Evolutionary conservation across 2,113 vertebrate genomes (phyloP), one percentile per base, ranked within the genome.

Genomic region (Verasper variegatus): DNA sequence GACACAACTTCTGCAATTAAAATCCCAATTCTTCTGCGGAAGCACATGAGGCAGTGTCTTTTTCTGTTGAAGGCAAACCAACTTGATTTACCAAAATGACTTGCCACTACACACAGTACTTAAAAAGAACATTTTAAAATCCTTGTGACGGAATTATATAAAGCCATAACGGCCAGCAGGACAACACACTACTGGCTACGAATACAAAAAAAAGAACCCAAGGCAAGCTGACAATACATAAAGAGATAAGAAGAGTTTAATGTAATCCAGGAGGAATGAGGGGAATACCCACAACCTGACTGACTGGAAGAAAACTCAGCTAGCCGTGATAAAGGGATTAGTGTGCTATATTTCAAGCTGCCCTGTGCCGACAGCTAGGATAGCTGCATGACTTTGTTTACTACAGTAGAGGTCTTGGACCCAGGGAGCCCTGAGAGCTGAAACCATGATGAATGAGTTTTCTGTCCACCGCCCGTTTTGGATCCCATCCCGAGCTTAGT

Each of bases 281-380:
- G 81, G 86, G 62, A 75, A 84, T 88, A 59, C 72, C 84, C 72
- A 66, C 20, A 49, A 76, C 23, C 56, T 69, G 27, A 51, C 35
- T 88, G 76, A 82, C 58, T 84, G 61, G 62, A 80, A 71, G 67
- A 62, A 74, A 68, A 87, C 61, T 70, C 45, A 27, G 18, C 9
- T n/a, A 73, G 54, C 52, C 40, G 18, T 71, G 69, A 86, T 88
- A 83, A 92, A 74, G 51, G 74, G 66, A 87, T 88, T 84, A 84
- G 66, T 87, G 76, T 66, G 62, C 71, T 79, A 60, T 79, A 88
- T 79, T 83, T 88, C 76, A 78, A 59, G 78, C 66, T 67, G 66
- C 68, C 68, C 18, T 59, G 51, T 78, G 71, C 68, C 57, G 23
- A 79, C 73, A 85, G 67, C 76, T 49, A 72, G 55, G 83, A 67